Conservation (phyloP, 64 coral and sea anemone species). For the Dendronephthya gigantea region DNA sequence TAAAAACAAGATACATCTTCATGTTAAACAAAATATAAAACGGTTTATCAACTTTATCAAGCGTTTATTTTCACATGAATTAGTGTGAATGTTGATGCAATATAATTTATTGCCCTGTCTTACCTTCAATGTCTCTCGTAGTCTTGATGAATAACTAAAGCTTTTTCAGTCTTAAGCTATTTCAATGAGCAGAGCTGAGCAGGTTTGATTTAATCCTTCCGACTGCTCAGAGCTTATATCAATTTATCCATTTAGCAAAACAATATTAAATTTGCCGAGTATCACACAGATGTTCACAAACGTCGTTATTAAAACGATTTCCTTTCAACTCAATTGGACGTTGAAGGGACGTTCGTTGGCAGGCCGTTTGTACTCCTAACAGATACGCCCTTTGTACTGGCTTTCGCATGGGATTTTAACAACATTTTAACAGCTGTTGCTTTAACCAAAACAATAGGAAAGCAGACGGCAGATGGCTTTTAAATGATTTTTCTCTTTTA, state of each 20-base stretch:
- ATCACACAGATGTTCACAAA: constrained; percentile 21
- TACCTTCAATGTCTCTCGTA: neutral
- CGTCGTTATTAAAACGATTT: constrained; percentile 25
- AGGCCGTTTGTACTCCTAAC: constrained; percentile 4
- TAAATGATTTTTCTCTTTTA: constrained; percentile 25
- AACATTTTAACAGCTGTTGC: constrained; percentile 15
- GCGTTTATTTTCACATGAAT: neutral
- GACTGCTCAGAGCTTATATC: constrained; percentile 9
- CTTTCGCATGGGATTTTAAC: constrained; percentile 23
- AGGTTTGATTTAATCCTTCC: constrained; percentile 16
- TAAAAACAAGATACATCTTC: neutral
- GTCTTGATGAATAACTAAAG: neutral
- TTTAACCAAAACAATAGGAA: constrained; percentile 18
- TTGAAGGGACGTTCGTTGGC: constrained; percentile 2
- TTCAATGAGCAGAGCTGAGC: neutral
- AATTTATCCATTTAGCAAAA: constrained; percentile 19
- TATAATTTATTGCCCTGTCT: neutral
- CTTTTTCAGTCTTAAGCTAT: neutral
- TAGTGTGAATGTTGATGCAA: neutral
- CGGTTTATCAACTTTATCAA: neutral
- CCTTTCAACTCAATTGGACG: constrained; percentile 17
- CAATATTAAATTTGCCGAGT: constrained; percentile 14
- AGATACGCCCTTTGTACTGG: constrained; percentile 22
- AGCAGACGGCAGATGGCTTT: constrained; percentile 23
- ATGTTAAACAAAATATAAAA: constrained; percentile 6